phyloP scores from a whole-genome alignment of 2,113 vertebrate species.

The Opisthocomus hoazin region DNA sequence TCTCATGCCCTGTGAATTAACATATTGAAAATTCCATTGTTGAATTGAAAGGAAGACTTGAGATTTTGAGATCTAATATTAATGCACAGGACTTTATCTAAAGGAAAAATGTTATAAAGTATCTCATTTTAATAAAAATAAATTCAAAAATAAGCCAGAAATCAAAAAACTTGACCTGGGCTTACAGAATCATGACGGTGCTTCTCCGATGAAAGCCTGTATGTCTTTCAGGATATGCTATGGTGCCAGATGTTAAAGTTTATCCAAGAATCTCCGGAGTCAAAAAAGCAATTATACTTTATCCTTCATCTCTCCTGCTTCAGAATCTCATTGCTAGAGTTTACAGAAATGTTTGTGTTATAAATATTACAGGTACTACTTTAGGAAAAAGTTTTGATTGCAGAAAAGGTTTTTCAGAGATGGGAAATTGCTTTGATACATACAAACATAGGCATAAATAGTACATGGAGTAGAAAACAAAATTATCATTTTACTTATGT shows the following conservation, averaged over 20 bases:
- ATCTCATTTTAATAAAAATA: background rate
- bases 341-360: slow-evolving; percentile 3
- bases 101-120: background rate
- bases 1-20: background rate
- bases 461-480: background rate
- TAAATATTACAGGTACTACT: background rate
- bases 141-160: background rate
- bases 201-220: background rate
- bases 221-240: background rate
- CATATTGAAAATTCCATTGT: background rate
- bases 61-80: background rate
- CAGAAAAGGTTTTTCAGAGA: background rate
- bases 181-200: background rate
- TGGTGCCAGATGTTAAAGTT: slow-evolving; percentile 11
- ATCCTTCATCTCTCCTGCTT: slow-evolving; percentile 11
- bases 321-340: slow-evolving; percentile 28
- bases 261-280: slow-evolving; percentile 26
- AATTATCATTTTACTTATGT: background rate
- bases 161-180: background rate
- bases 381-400: background rate
- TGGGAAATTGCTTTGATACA: background rate
- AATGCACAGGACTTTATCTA: background rate
- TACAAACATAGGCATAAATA: background rate
- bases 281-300: slow-evolving; percentile 8
- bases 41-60: background rate